phyloP scores from a whole-genome alignment of 2,113 vertebrate species.

The Elanus axillaris region DNA sequence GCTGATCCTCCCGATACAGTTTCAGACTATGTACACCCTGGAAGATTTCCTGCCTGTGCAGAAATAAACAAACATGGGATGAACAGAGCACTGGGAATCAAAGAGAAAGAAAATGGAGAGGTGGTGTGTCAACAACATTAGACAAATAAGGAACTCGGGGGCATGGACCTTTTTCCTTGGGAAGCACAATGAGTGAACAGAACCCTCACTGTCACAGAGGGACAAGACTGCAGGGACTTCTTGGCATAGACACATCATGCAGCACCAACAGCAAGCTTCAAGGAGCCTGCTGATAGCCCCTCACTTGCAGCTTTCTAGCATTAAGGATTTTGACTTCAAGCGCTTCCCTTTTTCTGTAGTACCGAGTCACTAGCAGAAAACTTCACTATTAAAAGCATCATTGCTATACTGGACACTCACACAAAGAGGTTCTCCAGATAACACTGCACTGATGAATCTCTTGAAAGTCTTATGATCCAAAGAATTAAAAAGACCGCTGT shows the following conservation, averaged over 20 bases:
- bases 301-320: background rate
- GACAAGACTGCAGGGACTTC: accelerated
- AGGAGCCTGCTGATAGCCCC: background rate
- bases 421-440: background rate
- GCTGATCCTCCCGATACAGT: background rate
- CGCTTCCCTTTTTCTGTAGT: background rate
- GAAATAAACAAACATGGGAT: background rate
- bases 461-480: background rate
- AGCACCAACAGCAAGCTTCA: background rate
- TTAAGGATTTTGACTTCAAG: background rate
- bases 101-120: background rate
- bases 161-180: accelerated
- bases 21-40: background rate
- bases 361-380: background rate
- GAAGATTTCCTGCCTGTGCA: background rate
- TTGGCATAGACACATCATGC: background rate
- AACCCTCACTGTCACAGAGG: background rate
- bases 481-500: background rate
- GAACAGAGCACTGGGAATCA: background rate
- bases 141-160: accelerated
- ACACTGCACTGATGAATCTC: background rate
- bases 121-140: background rate
- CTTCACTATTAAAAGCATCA: background rate
- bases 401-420: background rate
- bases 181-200: background rate